Percentiles rank a stretch among this genome's conserved stretches.
phyloP scores from a whole-genome alignment of 2,113 vertebrate genomes.

The chimpanzee (Pan troglodytes) region DNA sequence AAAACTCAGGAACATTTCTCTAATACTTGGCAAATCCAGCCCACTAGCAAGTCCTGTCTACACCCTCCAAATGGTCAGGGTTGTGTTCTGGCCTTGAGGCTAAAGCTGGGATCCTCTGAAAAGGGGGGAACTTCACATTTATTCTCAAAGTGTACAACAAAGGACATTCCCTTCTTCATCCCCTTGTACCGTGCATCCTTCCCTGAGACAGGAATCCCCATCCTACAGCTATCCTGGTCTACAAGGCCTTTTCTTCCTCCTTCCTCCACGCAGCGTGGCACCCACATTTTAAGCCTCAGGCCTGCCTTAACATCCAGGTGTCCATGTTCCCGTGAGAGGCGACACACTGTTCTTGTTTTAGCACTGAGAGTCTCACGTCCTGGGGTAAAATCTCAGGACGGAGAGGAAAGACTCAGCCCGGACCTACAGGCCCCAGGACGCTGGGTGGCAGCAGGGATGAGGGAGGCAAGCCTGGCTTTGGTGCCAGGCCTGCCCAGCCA shows the following conservation, averaged over 20 bases:
- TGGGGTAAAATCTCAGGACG: not conserved
- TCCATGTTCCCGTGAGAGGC: too few species aligned
- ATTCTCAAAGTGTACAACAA: not conserved
- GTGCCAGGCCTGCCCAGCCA: not conserved
- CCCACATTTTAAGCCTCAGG: not conserved
- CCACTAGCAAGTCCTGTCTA: not conserved
- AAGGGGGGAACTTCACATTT: not conserved
- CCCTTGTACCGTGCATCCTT: not conserved
- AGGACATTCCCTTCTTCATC: not conserved
- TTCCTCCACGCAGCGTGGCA: fast-evolving
- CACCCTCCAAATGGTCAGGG: too few species aligned
- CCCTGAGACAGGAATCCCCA: not conserved
- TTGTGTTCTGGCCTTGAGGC: not conserved
- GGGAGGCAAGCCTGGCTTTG: not conserved
- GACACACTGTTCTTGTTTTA: not conserved
- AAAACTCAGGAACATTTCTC: not conserved
- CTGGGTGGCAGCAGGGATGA: fast-evolving
- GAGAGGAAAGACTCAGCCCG: not conserved
- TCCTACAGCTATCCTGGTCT: not conserved
- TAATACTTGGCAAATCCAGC: too few species aligned
- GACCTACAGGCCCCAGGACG: not conserved
- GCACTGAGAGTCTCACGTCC: not conserved
- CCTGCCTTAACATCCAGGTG: not conserved
- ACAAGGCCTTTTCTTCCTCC: fast-evolving
- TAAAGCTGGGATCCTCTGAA: not conserved